A percentile compares a stretch with the other conserved stretches of the same genome.
These are phyloP conservation scores for Planiliza haematocheilus DNA, from an alignment of 2,113 vertebrate genomes.

Conservation along the genomic window DNA sequence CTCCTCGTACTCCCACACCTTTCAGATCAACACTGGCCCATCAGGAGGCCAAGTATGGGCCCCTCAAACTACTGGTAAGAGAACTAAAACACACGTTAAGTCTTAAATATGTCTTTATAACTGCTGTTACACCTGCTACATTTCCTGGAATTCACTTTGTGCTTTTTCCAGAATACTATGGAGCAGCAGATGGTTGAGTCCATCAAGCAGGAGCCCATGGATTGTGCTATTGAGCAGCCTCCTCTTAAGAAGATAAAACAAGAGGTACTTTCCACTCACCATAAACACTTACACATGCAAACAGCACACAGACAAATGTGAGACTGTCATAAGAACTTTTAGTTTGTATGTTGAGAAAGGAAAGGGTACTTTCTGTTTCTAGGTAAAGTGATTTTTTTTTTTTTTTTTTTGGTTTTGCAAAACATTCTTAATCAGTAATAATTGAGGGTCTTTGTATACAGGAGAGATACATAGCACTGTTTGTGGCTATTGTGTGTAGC, in stretches of 20 bases:
- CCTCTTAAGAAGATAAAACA: conserved; percentile 98
- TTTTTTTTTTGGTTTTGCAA: conserved; percentile 25
- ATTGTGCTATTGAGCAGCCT: conserved; percentile 90
- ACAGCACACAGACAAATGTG: conserved; percentile 1
- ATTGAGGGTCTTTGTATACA: neutral
- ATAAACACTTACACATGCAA: neutral
- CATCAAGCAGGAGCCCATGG: conserved; percentile 97
- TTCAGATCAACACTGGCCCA: conserved; percentile 92
- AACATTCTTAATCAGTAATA: neutral
- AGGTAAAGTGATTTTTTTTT: conserved; percentile 10
- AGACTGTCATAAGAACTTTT: conserved; percentile 7
- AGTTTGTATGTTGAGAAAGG: conserved; percentile 2
- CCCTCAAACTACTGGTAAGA: conserved; percentile 94
- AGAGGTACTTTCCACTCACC: conserved; percentile 86
- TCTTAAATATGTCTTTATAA: neutral
- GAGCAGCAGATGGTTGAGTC: conserved; percentile 89
- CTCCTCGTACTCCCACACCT: conserved; percentile 93
- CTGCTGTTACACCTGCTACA: neutral
- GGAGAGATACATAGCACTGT: neutral
- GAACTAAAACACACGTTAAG: neutral
- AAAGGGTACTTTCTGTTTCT: neutral
- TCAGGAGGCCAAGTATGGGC: conserved; percentile 94
- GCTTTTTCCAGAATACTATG: conserved; percentile 84
- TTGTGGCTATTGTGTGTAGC: neutral
- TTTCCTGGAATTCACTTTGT: conserved; percentile 26